Evolutionary conservation across 2,888 invertebrate genomes (phyloP).

Genomic region (Thymelicus lineola): DNA sequence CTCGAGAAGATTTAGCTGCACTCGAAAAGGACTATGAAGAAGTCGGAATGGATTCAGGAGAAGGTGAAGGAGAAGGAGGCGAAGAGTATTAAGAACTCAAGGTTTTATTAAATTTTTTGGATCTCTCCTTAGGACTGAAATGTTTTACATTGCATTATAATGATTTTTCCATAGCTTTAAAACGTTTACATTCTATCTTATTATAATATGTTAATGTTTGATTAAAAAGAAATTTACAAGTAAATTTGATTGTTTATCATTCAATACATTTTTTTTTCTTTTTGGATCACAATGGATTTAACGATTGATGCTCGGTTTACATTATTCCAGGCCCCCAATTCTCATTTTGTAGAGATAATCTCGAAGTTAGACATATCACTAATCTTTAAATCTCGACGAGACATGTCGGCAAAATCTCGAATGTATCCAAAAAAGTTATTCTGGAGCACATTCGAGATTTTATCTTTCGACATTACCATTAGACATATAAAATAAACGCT

Average conservation of each 20-base stretch:
- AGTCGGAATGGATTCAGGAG: slow-evolving; percentile 93
- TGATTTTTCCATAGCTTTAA: background rate
- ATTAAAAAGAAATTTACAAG: slow-evolving; percentile 2
- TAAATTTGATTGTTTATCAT: background rate
- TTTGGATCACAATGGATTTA: too few species aligned
- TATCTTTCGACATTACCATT: too few species aligned
- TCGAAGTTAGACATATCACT: too few species aligned
- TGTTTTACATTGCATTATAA: background rate
- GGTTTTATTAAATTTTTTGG: background rate
- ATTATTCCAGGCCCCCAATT: too few species aligned
- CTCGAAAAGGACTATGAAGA: slow-evolving; percentile 95
- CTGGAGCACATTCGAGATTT: too few species aligned
- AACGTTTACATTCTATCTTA: too few species aligned
- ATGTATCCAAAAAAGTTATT: too few species aligned
- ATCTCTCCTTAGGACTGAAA: background rate
- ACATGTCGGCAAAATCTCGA: too few species aligned
- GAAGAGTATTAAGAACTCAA: slow-evolving; percentile 88
- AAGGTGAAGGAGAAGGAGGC: slow-evolving; percentile 91
- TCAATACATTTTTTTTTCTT: background rate
- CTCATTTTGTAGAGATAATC: too few species aligned
- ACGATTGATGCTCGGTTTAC: too few species aligned
- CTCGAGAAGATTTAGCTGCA: slow-evolving; percentile 86
- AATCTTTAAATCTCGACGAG: too few species aligned
- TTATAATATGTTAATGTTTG: background rate
- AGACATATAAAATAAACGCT: too few species aligned